Evolutionary conservation across 2,113 vertebrate genomes (phyloP).

Genomic region (Ginglymostoma cirratum): DNA sequence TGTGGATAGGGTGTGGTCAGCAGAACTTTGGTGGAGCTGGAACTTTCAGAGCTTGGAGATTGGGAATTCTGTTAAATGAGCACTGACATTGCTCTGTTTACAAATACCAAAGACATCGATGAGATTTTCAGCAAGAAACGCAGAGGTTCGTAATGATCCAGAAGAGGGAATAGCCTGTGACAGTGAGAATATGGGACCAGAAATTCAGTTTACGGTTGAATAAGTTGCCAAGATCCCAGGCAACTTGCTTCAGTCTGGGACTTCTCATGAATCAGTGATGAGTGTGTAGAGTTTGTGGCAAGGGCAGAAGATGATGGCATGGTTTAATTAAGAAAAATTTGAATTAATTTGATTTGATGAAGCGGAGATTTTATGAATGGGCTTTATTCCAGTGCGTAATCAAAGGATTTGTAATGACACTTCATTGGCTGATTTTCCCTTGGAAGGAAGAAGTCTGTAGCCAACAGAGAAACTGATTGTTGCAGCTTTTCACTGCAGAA

Average conservation of each 20-base stretch:
- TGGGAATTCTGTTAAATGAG: background rate
- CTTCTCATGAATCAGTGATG: background rate
- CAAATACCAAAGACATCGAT: background rate
- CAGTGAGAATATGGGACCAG: background rate
- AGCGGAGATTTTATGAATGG: background rate
- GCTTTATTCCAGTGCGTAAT: background rate
- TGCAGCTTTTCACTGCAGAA: background rate
- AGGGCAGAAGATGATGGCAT: background rate
- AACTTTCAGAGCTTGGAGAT: background rate
- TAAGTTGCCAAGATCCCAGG: background rate
- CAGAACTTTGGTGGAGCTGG: background rate
- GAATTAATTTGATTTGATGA: background rate
- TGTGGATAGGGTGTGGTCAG: background rate
- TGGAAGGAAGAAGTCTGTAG: background rate
- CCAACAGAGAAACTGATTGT: conserved; percentile 14
- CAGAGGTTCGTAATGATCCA: background rate
- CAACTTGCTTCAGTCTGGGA: background rate
- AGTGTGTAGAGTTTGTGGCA: background rate
- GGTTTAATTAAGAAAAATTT: background rate
- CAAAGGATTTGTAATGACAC: background rate
- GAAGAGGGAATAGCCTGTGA: background rate
- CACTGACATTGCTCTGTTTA: background rate
- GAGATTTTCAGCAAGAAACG: background rate
- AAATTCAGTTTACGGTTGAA: background rate
- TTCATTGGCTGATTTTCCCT: background rate